A percentile compares a stretch with the other conserved stretches of the same genome.
Conservation (phyloP, 2,113 vertebrate genomes). For the Actenoides hombroni region DNA sequence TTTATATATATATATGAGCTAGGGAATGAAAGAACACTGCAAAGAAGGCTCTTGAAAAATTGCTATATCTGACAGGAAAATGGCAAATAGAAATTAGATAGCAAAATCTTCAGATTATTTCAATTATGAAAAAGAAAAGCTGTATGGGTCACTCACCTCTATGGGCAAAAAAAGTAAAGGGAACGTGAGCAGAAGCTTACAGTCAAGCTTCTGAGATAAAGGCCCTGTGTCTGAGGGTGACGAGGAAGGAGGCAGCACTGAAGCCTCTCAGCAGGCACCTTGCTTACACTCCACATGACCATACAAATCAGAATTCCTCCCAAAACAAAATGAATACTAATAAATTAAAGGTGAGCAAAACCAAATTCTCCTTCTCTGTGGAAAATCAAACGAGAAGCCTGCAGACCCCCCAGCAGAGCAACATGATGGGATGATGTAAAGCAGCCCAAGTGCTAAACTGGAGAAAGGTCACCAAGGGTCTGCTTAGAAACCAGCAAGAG, state of each 20-base stretch:
- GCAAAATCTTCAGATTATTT: neutral
- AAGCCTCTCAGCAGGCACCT: neutral
- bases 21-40: neutral
- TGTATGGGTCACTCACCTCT: neutral
- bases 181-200: neutral
- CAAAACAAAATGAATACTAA: neutral
- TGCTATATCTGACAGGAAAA: neutral
- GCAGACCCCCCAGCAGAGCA: neutral
- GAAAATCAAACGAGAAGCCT: neutral
- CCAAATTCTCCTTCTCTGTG: neutral
- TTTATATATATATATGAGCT: rapidly evolving
- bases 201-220: neutral
- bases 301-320: neutral
- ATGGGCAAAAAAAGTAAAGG: neutral
- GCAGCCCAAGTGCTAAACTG: neutral
- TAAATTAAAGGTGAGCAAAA: neutral
- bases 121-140: neutral
- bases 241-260: neutral
- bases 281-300: neutral
- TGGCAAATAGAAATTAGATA: neutral
- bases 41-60: neutral
- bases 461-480: neutral
- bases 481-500: neutral
- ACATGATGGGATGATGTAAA: neutral
- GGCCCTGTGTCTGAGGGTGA: neutral